Base-by-base conservation (phyloP, 2,888 invertebrate genomes). In the Thecophora atra region DNA sequence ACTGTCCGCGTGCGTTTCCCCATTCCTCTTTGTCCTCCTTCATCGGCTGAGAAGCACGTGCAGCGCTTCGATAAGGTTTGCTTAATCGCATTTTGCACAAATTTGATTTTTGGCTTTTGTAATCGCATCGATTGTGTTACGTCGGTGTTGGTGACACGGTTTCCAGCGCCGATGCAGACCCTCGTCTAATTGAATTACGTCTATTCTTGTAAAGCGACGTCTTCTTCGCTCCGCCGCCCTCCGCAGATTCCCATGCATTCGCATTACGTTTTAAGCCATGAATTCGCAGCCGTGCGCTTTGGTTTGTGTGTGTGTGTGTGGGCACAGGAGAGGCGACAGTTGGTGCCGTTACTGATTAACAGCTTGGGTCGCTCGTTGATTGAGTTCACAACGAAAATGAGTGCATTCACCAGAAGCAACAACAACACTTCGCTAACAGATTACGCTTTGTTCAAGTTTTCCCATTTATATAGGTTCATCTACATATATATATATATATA, bases 141-240 rank as follows among this genome's bases (percentile, higher is more conserved):
- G 56, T 19, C 24, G 44, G 19, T 54, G 54, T 37, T 54, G 67
- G 54, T 37, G 54, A 67, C 54, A 67, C 52, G 65, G 51, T 51
- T 66, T 66, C 37, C 54, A 54, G 47, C 26, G 44, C 47, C 44
- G 37, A 21, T 13, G 28, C 30, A n/a, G 30, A n/a, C 24, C 54
- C 30, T 37, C 56, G 37, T 21, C 67, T 67, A 67, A 67, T 67
- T 67, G 54, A 67, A 67, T 67, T 67, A 67, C 21, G 30, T 28
- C n/a, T 28, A 37, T 30, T 37, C 56, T n/a, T 67, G 8, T 24
- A 11, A 3, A 60, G 24, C 1, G 15, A 11, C n/a, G 13, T 19
- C 21, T 28, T n/a, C 56, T 5, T 30, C 17, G 44, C 15, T n/a
- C 17, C 3, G 28, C 15, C 24, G 15, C 30, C 28, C 17, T 6